Evolutionary conservation across 2,888 invertebrate species (phyloP).

Genomic region (Calliphora vomitoria): DNA sequence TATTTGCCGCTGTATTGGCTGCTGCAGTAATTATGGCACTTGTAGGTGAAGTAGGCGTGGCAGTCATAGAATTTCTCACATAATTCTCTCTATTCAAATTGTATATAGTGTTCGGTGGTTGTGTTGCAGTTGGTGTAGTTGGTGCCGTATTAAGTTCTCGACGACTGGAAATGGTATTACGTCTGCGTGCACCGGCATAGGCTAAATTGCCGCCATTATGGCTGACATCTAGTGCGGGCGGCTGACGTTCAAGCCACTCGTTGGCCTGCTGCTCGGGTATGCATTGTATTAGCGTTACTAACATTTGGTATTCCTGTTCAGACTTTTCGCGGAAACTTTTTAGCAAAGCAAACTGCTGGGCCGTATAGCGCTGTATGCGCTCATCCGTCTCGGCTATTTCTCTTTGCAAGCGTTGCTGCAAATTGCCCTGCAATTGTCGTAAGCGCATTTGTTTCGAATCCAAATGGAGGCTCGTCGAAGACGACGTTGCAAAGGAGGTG

Average conservation of each 20-base stretch:
- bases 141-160: constrained; percentile 78
- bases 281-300: constrained; percentile 85
- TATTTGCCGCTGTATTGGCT: constrained; percentile 54
- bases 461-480: constrained; percentile 33
- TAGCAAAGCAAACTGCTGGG: constrained; percentile 90
- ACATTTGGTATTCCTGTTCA: constrained; percentile 89
- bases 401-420: constrained; percentile 88
- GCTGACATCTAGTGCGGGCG: constrained; percentile 79
- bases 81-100: constrained; percentile 53
- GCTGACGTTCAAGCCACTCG: constrained; percentile 78
- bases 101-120: constrained; percentile 73
- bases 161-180: constrained; percentile 80
- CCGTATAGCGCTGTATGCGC: constrained; percentile 90
- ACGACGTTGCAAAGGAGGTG: constrained; percentile 49
- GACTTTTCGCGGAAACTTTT: constrained; percentile 90
- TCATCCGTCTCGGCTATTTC: constrained; percentile 90
- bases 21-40: constrained; percentile 63
- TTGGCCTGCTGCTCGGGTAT: constrained; percentile 80
- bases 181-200: constrained; percentile 76
- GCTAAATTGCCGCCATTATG: constrained; percentile 70
- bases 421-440: constrained; percentile 85
- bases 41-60: constrained; percentile 56
- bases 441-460: constrained; percentile 78
- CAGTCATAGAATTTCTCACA: constrained; percentile 42
- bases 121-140: constrained; percentile 80